Evolutionary conservation across 23 tunicate genomes (phyloP), one percentile per base, ranked within the genome.

Genomic region (Clavelina lepadiformis): DNA sequence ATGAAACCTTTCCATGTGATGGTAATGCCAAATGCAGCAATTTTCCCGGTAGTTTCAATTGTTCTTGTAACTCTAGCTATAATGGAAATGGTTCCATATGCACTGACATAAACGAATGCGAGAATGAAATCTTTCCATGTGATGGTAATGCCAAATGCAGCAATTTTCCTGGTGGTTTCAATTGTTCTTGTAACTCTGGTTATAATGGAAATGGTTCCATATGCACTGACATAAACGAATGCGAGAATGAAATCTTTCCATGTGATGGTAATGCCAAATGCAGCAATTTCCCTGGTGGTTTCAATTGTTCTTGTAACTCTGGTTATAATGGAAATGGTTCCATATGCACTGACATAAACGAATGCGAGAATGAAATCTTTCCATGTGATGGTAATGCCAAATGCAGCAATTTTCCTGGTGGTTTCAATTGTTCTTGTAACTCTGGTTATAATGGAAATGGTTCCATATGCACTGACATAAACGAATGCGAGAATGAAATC

Each of bases 201-300:
- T 68, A 25, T 31, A 30, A 28, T 7, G 61, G 60, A 35, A 13
- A 52, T 25, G 74, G 61, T 26, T 50, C 3, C 44, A 11, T 31
- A 20, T 68, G 74, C 36, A 38, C 30, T 29, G 74, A 68, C 29
- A 50, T 50, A 28, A 52, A 68, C 32, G 74, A 68, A 68, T 64
- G 70, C 37, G 70, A 15, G 21, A 55, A 55, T 55, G 61, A n/a
- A 20, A 21, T 7, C 24, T n/a, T n/a, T n/a, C n/a, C n/a, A n/a
- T 44, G 50, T 44, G 50, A 18, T 13, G 50, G 18, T 15, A 44
- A 44, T 44, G 15, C 50, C 18, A 18, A 13, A 13, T 44, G 50
- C 50, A 15, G 50, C 15, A 44, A 44, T 18, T 44, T 44, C 18
- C 18, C 15, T 18, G 50, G 50, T 44, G 18, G 50, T 18, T 44